A percentile compares a stretch with the other conserved stretches of the same genome.
These are phyloP conservation scores for Pteronotus mesoamericanus DNA, from an alignment of 2,797 vertebrate species.

Conservation along the genomic window DNA sequence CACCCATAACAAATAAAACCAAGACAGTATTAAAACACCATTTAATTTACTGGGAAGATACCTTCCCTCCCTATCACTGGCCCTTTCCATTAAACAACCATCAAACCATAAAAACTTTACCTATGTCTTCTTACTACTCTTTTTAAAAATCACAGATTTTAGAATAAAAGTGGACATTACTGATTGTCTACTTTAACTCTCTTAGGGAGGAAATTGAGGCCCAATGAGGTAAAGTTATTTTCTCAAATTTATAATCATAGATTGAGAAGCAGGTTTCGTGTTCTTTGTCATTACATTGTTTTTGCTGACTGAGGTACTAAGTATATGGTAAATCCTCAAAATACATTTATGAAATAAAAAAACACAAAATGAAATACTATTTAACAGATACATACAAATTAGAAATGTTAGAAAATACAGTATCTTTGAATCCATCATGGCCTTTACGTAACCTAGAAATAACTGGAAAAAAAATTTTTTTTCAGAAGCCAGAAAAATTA, in stretches of 20 bases:
- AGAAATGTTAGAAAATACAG: slow-evolving; percentile 29
- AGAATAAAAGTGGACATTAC: slow-evolving; percentile 19
- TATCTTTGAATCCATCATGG: background rate
- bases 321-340: slow-evolving; percentile 29
- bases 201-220: background rate
- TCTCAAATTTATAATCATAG: background rate
- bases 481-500: slow-evolving; percentile 10
- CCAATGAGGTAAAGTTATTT: background rate
- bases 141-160: slow-evolving; percentile 21
- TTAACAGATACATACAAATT: background rate
- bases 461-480: background rate
- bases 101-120: background rate
- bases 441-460: slow-evolving; percentile 12
- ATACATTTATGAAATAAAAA: slow-evolving; percentile 34
- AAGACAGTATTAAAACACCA: background rate
- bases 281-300: background rate
- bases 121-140: background rate
- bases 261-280: slow-evolving; percentile 14
- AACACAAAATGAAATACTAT: slow-evolving; percentile 20
- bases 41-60: slow-evolving; percentile 16
- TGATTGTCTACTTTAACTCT: slow-evolving; percentile 7
- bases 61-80: background rate
- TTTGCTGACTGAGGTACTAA: background rate
- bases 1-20: slow-evolving; percentile 32
- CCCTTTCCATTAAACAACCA: background rate